These are phyloP conservation scores for Zaprionus taronus DNA, from an alignment of 1,140 invertebrate species.

Conservation along the genomic window DNA sequence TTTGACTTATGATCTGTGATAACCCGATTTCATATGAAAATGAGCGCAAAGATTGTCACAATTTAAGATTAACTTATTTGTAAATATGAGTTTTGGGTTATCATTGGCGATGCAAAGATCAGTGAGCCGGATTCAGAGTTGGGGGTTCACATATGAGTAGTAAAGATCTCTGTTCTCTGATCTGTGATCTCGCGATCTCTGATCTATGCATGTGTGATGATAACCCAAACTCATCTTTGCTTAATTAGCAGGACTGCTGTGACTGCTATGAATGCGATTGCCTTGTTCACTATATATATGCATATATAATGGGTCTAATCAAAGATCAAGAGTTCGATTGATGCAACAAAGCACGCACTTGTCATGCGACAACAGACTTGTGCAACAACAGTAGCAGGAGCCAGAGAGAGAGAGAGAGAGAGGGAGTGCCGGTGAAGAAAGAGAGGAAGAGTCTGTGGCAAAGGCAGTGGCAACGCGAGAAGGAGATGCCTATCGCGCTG, in stretches of 20 bases:
- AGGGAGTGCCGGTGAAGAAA: background rate
- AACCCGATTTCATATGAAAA: background rate
- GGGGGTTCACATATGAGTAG: too few relatives aligned
- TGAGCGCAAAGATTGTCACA: too few relatives aligned
- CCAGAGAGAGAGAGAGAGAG: background rate
- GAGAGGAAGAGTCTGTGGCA: background rate
- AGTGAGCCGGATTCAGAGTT: too few relatives aligned
- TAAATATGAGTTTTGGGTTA: too few relatives aligned
- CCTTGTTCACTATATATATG: conserved; percentile 10
- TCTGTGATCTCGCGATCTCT: background rate
- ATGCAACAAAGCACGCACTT: conserved; percentile 38
- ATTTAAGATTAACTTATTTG: too few relatives aligned
- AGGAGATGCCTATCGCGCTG: conserved; percentile 32
- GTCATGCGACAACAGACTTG: conserved; percentile 11
- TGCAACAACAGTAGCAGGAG: background rate
- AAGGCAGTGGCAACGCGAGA: background rate
- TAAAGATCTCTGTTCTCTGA: too few relatives aligned
- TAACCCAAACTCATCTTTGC: background rate
- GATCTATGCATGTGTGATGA: background rate
- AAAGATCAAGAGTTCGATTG: conserved; percentile 31
- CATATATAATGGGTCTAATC: conserved; percentile 3
- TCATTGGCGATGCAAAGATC: too few relatives aligned
- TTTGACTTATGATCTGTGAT: background rate
- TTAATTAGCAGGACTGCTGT: conserved; percentile 17
- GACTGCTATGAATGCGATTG: conserved; percentile 26